Evolutionary conservation across 37 sponge, comb jelly and placozoan genomes (phyloP).

Genomic region (Aplysina aerophoba): DNA sequence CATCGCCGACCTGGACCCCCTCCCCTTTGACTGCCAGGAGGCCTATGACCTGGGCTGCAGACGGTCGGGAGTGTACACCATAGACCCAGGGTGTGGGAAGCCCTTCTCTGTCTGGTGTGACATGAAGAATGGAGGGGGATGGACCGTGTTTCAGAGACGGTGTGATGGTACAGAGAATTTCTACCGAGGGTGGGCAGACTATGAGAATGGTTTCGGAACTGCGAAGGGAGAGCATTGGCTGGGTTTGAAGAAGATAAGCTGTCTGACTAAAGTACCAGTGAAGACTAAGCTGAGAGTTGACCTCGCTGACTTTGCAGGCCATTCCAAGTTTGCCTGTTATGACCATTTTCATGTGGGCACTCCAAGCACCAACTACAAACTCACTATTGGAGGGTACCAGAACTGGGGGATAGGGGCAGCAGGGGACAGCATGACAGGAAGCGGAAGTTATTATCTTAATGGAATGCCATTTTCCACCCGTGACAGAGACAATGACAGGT

Average conservation of each 20-base stretch:
- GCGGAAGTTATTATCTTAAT: not conserved
- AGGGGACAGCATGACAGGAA: too few relatives aligned
- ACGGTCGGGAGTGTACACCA: too few relatives aligned
- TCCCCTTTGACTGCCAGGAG: too few relatives aligned
- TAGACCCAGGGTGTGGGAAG: too few relatives aligned
- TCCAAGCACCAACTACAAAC: not conserved
- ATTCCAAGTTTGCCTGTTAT: not conserved
- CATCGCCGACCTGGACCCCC: too few relatives aligned
- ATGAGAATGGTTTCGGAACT: slow-evolving; percentile 22
- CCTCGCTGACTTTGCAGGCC: not conserved
- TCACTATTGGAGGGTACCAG: slow-evolving; percentile 5
- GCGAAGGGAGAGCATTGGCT: slow-evolving; percentile 15
- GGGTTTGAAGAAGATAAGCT: slow-evolving; percentile 7
- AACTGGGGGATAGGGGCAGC: too few relatives aligned
- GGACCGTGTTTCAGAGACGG: slow-evolving; percentile 30
- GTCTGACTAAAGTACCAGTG: not conserved
- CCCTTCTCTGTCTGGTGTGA: too few relatives aligned
- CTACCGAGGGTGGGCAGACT: slow-evolving; percentile 23
- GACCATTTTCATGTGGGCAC: not conserved
- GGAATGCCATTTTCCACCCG: slow-evolving; percentile 3
- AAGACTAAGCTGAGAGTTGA: not conserved
- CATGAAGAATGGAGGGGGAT: slow-evolving; percentile 7
- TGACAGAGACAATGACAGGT: slow-evolving; percentile 22
- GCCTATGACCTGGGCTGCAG: too few relatives aligned
- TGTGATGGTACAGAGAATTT: slow-evolving; percentile 17